Evolutionary conservation across 2,888 invertebrate species (phyloP), one percentile per base, ranked within the genome.

Genomic region (Rhimphoctona megacephalus): DNA sequence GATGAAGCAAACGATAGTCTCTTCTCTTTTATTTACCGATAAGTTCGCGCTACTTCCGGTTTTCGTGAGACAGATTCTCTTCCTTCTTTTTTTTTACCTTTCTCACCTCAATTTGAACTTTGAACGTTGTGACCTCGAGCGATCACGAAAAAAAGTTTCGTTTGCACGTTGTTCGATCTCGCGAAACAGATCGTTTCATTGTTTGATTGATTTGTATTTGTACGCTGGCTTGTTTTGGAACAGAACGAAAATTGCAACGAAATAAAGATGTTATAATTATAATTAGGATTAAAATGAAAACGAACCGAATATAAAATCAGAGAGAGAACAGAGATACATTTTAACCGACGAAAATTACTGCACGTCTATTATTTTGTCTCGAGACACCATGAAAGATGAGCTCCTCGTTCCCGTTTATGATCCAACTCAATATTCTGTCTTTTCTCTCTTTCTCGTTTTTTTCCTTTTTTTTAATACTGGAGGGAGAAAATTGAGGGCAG

Each of bases 331-430:
- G 61, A 61, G 57, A 57, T 30, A 74, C 22, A 25, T 74, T 64
- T 61, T 43, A 36, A 6, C 43, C 25, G 73, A 61, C 57, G 57
- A 70, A 57, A 46, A 69, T 64, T 14, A 66, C 83, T 25, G 22
- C 43, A 70, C 73, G 70, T 81, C 81, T 86, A 81, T 84, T 86
- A 81, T 86, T 86, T 86, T 83, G 73, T 83, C 73, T 67, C 77
- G 76, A 61, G 43, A 49, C 64, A 54, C 36, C 19, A 14, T 66
- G 69, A 67, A 82, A 74, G 69, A 80, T 54, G 81, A 74, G 73
- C 77, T 14, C 72, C 74, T 72, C 81, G 83, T 83, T 86, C 86
- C 78, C 86, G 84, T 86, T 84, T 86, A 81, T 84, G 77, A 86
- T 81, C 83, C 77, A 67, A 57, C 69, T 67, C n/a, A 81, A 86